Base-by-base conservation (phyloP, 2,888 invertebrate genomes). In the Theristus sp. region DNA sequence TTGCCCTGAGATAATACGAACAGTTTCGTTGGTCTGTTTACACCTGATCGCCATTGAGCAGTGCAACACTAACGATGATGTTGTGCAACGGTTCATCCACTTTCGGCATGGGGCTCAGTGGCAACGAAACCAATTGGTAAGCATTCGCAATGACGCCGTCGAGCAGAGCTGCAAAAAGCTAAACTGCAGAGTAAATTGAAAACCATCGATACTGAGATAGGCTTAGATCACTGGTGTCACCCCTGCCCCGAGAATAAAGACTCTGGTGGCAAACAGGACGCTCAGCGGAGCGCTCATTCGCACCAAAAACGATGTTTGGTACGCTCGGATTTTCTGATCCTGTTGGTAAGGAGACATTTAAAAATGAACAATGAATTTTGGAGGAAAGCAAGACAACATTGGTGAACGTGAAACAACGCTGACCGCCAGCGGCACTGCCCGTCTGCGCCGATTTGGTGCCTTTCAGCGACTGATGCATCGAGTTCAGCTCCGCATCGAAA, bases 141-240 rank as follows among this genome's bases (percentile, higher is more conserved):
- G 69, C 68, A 63, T 73, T 70, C 25, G 67, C 69, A 10, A 67
- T 63, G 24, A 72, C 61, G 1, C 67, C 64, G 53, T 69, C 65
- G 13, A 67, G 24, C 13, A 73, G 60, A 31, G 69, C 68, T 59
- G 38, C 3, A 29, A 59, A 52, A 6, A 26, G 29, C n/a, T n/a
- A n/a, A n/a, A n/a, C n/a, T 47, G 47, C 58, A 2, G 58, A 46
- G 49, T 47, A 58, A 1, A 47, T n/a, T n/a, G n/a, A n/a, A n/a
- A n/a, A n/a, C n/a, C n/a, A n/a, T n/a, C n/a, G n/a, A n/a, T n/a
- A n/a, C n/a, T n/a, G n/a, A n/a, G n/a, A n/a, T n/a, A n/a, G n/a
- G n/a, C n/a, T 20, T 38, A 10, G 38, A 38, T 20, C 13, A 20
- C 38, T 10, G 10, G 38, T 20, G 20, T 10, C 38, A 38, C 38